Evolutionary conservation across 2,888 invertebrate genomes (phyloP).

Genomic region (Lithophane semibrunnea): DNA sequence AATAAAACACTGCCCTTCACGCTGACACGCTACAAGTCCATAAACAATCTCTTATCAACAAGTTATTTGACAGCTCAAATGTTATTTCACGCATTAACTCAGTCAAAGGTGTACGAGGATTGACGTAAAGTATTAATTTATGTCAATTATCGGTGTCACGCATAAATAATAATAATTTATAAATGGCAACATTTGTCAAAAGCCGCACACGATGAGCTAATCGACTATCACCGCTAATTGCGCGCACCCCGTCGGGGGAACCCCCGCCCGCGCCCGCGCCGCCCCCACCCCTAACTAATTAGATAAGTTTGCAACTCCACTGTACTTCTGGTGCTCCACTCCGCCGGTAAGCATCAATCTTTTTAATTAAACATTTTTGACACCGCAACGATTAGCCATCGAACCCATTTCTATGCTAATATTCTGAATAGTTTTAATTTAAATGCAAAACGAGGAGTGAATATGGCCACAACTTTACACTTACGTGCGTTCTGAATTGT

Average conservation of each 20-base stretch:
- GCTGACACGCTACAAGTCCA: slow-evolving; percentile 15
- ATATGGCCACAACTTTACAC: slow-evolving; percentile 57
- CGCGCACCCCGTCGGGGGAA: slow-evolving; percentile 63
- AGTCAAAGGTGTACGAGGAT: slow-evolving; percentile 47
- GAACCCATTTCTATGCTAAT: slow-evolving; percentile 87
- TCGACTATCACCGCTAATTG: slow-evolving; percentile 91
- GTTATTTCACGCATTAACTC: slow-evolving; percentile 39
- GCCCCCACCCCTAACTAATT: slow-evolving; percentile 86
- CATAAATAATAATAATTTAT: slow-evolving; percentile 87
- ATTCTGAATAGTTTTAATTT: slow-evolving; percentile 82
- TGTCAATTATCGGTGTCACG: slow-evolving; percentile 82
- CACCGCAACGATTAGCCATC: slow-evolving; percentile 89
- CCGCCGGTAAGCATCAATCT: slow-evolving; percentile 90
- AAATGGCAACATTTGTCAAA: slow-evolving; percentile 89
- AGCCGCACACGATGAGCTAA: slow-evolving; percentile 90
- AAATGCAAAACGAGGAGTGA: slow-evolving; percentile 78
- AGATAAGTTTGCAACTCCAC: slow-evolving; percentile 90
- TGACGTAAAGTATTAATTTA: slow-evolving; percentile 75
- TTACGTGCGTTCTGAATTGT: slow-evolving; percentile 56
- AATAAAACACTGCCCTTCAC: slow-evolving; percentile 21
- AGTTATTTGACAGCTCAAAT: slow-evolving; percentile 46
- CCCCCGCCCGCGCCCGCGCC: slow-evolving; percentile 54
- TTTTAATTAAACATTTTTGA: slow-evolving; percentile 91
- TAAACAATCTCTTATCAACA: slow-evolving; percentile 33
- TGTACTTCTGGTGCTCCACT: slow-evolving; percentile 89